Evolutionary conservation across 2,888 invertebrate species (phyloP), one percentile per base, ranked within the genome.

Genomic region (Euproctis similis): DNA sequence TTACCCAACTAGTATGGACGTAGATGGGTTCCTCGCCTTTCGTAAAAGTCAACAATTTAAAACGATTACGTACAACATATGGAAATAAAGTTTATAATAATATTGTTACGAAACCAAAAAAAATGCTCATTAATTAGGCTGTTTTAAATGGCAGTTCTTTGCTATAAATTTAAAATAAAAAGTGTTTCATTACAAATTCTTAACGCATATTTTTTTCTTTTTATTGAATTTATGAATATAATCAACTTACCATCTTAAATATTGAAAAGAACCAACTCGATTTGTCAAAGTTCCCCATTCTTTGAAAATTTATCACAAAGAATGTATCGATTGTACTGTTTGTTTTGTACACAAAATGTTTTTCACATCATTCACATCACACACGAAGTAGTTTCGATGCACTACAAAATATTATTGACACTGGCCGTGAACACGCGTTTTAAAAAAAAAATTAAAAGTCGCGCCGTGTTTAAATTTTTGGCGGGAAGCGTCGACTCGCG

Each of bases 201-300:
- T n/a, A n/a, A n/a, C n/a, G n/a, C 14, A 14, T 14, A 21, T 13
- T 22, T 3, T 10, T 22, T 24, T 26, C 13, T 19, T 12, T 17
- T 24, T 21, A n/a, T 4, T 23, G 5, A 7, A 13, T 5, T 32
- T 27, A 12, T 42, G 41, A 38, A 26, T 24, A 26, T 16, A 42
- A n/a, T n/a, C n/a, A n/a, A 65, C 81, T 77, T 63, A 82, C 82
- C 82, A 81, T 81, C 69, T 73, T 81, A 36, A 70, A 59, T 59
- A 64, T 49, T 38, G 50, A 47, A 46, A 52, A 41, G 34, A 53
- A 44, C 47, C 57, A 56, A 56, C 63, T 73, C 62, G 62, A 72
- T 63, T 70, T 64, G 50, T 72, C 71, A 54, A 62, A 66, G 54
- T 60, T 70, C 59, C 80, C 77, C 81, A 82, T 81, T 53, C 60